Conservation (phyloP, 1,140 invertebrate species). For the Coelopa frigida region DNA sequence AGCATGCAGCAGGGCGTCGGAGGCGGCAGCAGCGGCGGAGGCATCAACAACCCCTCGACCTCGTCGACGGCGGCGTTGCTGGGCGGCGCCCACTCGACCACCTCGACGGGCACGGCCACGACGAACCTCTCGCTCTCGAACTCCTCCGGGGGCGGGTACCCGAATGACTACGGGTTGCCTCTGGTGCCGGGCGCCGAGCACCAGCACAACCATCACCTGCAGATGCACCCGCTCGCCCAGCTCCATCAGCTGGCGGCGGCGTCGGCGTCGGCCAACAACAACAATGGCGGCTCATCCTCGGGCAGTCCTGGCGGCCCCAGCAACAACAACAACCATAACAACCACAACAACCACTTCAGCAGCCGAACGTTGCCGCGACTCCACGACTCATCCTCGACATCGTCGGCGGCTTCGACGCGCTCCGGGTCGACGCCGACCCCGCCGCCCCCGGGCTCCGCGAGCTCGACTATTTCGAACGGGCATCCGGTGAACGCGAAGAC, state of each 20-base stretch:
- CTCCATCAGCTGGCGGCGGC: conserved; percentile 32
- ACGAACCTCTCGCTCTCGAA: conserved; percentile 23
- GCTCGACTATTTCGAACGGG: conserved; percentile 36
- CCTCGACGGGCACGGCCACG: conserved; percentile 35
- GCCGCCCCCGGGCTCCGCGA: conserved; percentile 21
- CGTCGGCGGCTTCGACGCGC: conserved; percentile 18
- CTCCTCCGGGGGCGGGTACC: conserved; percentile 51
- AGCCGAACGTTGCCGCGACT: conserved; percentile 34
- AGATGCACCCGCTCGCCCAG: conserved; percentile 38
- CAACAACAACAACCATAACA: conserved; percentile 21
- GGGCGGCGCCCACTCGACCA: conserved; percentile 32
- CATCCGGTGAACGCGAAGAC: conserved; percentile 60
- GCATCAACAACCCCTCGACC: conserved; percentile 18
- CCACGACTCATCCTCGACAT: conserved; percentile 25
- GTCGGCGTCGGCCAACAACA: too few species aligned
- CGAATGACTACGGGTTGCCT: conserved; percentile 70
- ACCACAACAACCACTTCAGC: conserved; percentile 28
- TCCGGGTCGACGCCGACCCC: conserved; percentile 14
- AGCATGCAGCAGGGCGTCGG: conserved; percentile 9
- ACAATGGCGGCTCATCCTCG: conserved; percentile 24
- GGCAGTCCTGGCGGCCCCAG: conserved; percentile 12
- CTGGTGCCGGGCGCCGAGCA: conserved; percentile 49
- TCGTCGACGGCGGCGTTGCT: conserved; percentile 9
- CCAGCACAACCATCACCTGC: conserved; percentile 39
- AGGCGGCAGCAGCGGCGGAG: conserved; percentile 13